These are phyloP conservation scores for Eubucco bourcierii DNA, from an alignment of 2,113 vertebrate species.

Conservation along the genomic window DNA sequence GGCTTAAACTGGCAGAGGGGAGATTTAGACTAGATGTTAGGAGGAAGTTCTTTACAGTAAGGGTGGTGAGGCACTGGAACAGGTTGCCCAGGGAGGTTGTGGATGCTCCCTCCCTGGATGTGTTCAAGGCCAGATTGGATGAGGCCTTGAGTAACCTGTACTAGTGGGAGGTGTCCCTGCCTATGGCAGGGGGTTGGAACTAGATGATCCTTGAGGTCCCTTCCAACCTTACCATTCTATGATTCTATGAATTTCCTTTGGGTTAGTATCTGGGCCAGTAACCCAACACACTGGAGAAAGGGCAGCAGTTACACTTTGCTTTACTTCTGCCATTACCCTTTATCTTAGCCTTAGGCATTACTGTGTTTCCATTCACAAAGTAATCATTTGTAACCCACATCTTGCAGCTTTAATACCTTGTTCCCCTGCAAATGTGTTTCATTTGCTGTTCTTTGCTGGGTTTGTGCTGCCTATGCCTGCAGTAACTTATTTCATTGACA, in stretches of 20 bases:
- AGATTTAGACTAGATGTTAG: too few species aligned
- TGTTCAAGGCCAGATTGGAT: too few species aligned
- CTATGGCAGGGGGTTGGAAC: too few species aligned
- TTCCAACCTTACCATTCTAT: too few species aligned
- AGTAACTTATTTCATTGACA: neutral
- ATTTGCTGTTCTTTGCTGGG: neutral
- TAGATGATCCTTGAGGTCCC: too few species aligned
- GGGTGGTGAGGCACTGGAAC: too few species aligned
- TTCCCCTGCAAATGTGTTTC: neutral
- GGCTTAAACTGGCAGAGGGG: too few species aligned
- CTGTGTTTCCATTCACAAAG: neutral
- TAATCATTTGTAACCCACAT: neutral
- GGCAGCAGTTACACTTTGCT: neutral
- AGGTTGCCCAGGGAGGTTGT: too few species aligned
- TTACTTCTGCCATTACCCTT: neutral
- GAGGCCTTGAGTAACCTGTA: too few species aligned
- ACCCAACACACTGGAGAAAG: neutral
- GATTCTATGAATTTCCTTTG: neutral
- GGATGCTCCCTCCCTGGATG: too few species aligned
- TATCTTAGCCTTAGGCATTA: neutral
- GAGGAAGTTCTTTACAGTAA: too few species aligned
- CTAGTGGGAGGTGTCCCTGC: too few species aligned
- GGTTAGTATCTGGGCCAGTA: neutral
- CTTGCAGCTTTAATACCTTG: neutral
- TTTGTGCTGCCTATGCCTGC: neutral